Conservation (phyloP, 2,888 invertebrate species). For the Agrochola lota region DNA sequence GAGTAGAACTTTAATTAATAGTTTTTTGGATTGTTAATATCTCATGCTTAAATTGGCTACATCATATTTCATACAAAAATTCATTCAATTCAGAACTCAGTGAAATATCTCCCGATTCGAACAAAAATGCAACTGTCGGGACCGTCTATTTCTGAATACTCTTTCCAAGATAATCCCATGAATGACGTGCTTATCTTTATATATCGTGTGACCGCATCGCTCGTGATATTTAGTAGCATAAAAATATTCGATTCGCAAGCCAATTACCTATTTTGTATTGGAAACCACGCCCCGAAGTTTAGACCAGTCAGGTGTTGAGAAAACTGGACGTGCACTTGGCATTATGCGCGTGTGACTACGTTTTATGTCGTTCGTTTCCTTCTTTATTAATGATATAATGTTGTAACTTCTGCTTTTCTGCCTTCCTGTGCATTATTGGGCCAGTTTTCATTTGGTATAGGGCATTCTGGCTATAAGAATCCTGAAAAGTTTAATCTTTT, state of each 20-base stretch:
- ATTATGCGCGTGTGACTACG: constrained; percentile 39
- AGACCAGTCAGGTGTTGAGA: constrained; percentile 53
- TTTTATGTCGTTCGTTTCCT: constrained; percentile 55
- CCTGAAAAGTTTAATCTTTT: too few species aligned
- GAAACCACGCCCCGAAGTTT: constrained; percentile 63
- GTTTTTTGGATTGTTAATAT: background rate
- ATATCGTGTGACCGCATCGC: constrained; percentile 53
- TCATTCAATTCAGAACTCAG: background rate
- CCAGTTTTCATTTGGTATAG: too few species aligned
- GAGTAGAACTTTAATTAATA: background rate
- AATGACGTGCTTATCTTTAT: constrained; percentile 46
- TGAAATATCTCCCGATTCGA: background rate
- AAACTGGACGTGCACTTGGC: constrained; percentile 47
- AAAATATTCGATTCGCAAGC: constrained; percentile 59
- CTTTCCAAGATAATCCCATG: constrained; percentile 20
- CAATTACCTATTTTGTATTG: constrained; percentile 61
- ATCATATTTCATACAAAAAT: background rate
- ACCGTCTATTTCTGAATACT: background rate
- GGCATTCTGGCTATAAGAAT: too few species aligned
- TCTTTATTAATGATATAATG: constrained; percentile 35
- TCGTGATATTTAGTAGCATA: constrained; percentile 49
- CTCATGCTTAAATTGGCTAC: background rate
- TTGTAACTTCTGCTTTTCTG: constrained; percentile 12
- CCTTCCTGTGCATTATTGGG: constrained; percentile 1
- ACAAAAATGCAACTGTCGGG: background rate